Base-by-base conservation (phyloP, 2,888 invertebrate species). In the Andrena minutula region DNA sequence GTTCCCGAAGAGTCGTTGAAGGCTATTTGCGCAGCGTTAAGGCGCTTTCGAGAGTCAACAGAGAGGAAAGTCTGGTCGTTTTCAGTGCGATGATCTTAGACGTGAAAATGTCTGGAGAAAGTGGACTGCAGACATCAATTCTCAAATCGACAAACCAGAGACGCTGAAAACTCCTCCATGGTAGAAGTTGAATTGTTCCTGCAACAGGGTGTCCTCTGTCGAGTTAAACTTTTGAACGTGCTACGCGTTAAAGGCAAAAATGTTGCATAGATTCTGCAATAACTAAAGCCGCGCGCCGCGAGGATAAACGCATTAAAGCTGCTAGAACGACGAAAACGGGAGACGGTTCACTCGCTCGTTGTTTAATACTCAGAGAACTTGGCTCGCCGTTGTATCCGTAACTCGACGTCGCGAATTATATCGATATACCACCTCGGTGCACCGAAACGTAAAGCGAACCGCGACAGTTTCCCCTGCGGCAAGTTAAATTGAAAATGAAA, bases 401-500 rank as follows among this genome's bases (percentile, higher is more conserved):
- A 10, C 41, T 30, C 35, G 32, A 32, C 53, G 32, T 35, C 26
- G 65, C 12, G 32, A 72, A 76, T 70, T 63, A 30, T 63, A 71
- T 30, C 23, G 63, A 63, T 75, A 70, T 53, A 70, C 41, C n/a
- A 23, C 4, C 6, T 26, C 23, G 23, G 20, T 12, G 47, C 47
- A 6, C 2, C 56, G 10, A 20, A 65, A 35, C 35, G 65, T 28
- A 65, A 56, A 51, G 16, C 28, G 16, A 63, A 35, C 56, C 69
- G 60, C n/a, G 66, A 61, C 30, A 16, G 51, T 32, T 51, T 47
- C 16, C 56, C 32, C 16, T n/a, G 20, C 26, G 60, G n/a, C 60
- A 66, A 79, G 56, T 79, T 79, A 63, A 63, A 75, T 75, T 75
- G 68, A 58, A 65, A 79, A 79, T 70, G 64, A 75, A 70, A 75